Evolutionary conservation across 2,888 invertebrate genomes (phyloP).

Genomic region (Tipula lateralis): DNA sequence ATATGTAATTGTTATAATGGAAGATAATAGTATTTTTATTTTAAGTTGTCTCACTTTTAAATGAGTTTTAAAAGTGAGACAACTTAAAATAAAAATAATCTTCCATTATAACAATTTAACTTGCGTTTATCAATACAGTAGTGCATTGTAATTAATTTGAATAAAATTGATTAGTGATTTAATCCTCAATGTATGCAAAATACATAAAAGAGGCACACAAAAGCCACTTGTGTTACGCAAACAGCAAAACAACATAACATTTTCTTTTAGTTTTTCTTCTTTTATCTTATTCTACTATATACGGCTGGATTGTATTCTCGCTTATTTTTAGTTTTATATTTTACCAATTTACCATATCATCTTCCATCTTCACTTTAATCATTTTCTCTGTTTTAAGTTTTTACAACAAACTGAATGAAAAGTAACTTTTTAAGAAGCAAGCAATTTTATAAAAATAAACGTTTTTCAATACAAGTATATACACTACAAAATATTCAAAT

Average conservation of each 20-base stretch:
- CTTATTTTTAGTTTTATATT: neutral
- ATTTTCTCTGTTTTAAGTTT: neutral
- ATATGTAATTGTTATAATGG: too few relatives aligned
- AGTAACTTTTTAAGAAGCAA: neutral
- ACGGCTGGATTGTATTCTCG: neutral
- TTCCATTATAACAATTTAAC: neutral
- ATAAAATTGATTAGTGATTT: slow-evolving; percentile 28
- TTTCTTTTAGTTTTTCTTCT: neutral
- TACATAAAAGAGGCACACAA: neutral
- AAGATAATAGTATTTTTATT: too few relatives aligned
- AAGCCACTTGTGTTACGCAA: slow-evolving; percentile 26
- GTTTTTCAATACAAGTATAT: neutral
- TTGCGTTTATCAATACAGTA: slow-evolving; percentile 11
- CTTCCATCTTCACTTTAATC: neutral
- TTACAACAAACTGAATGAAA: neutral
- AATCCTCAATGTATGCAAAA: neutral
- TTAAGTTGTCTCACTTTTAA: too few relatives aligned
- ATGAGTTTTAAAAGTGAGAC: neutral
- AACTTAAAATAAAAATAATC: neutral
- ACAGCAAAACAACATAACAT: neutral
- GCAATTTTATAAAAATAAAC: neutral
- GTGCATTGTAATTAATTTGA: slow-evolving; percentile 20
- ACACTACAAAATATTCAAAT: neutral
- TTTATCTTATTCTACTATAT: neutral
- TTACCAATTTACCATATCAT: slow-evolving; percentile 19